Base-by-base conservation (phyloP, 2,888 invertebrate species). In the Phyllotreta cruciferae region DNA sequence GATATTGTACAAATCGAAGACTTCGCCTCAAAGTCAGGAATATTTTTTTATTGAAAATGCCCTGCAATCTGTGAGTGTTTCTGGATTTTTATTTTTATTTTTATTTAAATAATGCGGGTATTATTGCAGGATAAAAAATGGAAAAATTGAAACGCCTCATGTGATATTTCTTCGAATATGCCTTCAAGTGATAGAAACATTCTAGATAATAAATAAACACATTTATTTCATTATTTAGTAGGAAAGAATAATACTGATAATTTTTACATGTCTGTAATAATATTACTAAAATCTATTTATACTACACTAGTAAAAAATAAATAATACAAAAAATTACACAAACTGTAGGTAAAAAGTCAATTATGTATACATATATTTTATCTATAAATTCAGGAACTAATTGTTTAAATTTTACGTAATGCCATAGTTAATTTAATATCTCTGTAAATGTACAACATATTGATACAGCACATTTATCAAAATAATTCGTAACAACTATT, bases 11-110 rank as follows among this genome's bases (percentile, higher is more conserved):
- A 87, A 87, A 76, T 85, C 85, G 72, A 83, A 85, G 3, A 78
- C 90, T 1, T 83, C 83, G 55, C 84, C 86, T 0, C 86, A 88
- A 67, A 87, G 88, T 0, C 90, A 91, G 71, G 90, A 90, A 73
- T 88, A 88, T 71, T 87, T 89, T 71, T 85, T 90, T 63, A 90
- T 90, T 41, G 91, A 92, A 72, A 90, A 88, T 73, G 87, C 87
- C 1, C 78, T 93, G 0, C 73, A 72, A 60, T 71, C 73, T 52
- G 64, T 62, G 52, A 56, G 62, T 62, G 67, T 38, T 53, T 13
- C 11, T 37, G 7, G 2, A 35, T 42, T 24, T 13, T 42, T 14
- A 37, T 41, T 55, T 14, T 11, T 34, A 6, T 55, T 10, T 6
- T 34, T 9, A 38, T 36, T 53, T 5, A 36, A 37, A 36, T 53